Conservation (phyloP, 2,113 vertebrate species). For the Galemys pyrenaicus region DNA sequence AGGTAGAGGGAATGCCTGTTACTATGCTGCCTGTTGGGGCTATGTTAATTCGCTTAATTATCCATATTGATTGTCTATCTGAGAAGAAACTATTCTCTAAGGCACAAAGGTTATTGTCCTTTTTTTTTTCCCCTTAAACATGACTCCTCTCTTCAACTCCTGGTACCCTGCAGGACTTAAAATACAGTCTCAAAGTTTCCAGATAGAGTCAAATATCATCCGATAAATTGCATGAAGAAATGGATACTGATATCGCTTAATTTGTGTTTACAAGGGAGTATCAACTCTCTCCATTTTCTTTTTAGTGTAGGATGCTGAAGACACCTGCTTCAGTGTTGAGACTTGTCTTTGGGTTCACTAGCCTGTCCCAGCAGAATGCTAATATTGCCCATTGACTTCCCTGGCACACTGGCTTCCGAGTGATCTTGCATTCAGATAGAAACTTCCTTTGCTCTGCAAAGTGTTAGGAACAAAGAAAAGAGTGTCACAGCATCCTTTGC, state of each 20-base stretch:
- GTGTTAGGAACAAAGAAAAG: not conserved
- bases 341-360: not conserved
- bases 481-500: not conserved
- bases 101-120: not conserved
- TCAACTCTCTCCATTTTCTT: not conserved
- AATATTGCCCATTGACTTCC: not conserved
- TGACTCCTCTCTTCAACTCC: not conserved
- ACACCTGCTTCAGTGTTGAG: not conserved
- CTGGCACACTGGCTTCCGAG: not conserved
- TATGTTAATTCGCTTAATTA: not conserved
- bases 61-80: not conserved
- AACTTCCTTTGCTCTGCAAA: not conserved
- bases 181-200: slow-evolving; percentile 4
- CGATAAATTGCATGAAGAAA: not conserved
- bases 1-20: too few species aligned
- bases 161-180: not conserved
- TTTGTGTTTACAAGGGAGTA: not conserved
- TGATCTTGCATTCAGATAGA: not conserved
- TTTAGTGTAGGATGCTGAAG: not conserved
- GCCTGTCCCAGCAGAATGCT: not conserved
- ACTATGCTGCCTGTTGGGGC: not conserved
- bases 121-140: not conserved
- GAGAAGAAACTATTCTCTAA: not conserved
- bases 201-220: not conserved
- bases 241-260: not conserved